phyloP scores from a whole-genome alignment of 2,113 vertebrate species.

The Chaenogobius annularis region DNA sequence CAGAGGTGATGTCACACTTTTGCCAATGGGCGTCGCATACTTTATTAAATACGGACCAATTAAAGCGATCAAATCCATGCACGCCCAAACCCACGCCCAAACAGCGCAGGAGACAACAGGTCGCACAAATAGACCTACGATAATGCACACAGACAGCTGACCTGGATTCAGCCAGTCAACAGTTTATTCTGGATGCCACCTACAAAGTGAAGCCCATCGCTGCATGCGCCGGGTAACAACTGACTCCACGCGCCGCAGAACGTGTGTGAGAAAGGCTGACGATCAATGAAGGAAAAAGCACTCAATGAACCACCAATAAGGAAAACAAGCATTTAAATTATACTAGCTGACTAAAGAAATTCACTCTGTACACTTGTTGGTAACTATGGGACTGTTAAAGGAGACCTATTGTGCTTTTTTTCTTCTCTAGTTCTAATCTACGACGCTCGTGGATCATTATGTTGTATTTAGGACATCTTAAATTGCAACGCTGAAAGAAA shows the following conservation, averaged over 20 bases:
- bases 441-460: too few species aligned
- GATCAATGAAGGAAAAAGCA: background rate
- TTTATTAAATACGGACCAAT: conserved; percentile 12
- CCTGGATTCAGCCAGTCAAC: conserved; percentile 52
- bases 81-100: background rate
- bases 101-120: conserved; percentile 21
- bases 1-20: conserved; percentile 49
- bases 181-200: conserved; percentile 43
- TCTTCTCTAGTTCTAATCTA: too few species aligned
- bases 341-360: too few species aligned
- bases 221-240: conserved; percentile 21
- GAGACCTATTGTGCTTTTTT: too few species aligned
- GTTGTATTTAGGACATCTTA: too few species aligned
- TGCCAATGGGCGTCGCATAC: conserved; percentile 15
- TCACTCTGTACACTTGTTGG: too few species aligned
- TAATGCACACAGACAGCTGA: conserved; percentile 60
- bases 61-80: conserved; percentile 18
- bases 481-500: too few species aligned
- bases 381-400: too few species aligned
- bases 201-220: conserved; percentile 34
- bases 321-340: too few species aligned
- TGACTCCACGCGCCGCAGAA: background rate
- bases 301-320: background rate
- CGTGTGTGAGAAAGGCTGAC: background rate
- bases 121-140: conserved; percentile 32